Percentiles rank a stretch among this genome's conserved stretches.
Conservation (phyloP, 1,140 invertebrate genomes). For the Drosophila sucinea region DNA sequence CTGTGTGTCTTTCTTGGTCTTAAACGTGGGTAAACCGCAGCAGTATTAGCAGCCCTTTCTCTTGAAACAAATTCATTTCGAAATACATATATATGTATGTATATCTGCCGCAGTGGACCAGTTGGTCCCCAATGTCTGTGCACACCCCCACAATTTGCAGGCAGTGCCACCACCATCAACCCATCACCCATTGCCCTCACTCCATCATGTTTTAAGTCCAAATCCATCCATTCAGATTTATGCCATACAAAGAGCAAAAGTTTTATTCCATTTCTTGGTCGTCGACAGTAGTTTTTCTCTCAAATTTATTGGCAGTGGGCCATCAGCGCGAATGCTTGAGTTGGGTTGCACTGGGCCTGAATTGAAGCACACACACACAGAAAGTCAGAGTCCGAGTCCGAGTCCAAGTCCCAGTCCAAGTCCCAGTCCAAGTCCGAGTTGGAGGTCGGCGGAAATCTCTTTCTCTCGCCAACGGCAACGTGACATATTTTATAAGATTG, state of each 20-base stretch:
- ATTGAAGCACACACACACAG: background rate
- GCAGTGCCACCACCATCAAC: background rate
- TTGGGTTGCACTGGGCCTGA: background rate
- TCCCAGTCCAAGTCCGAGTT: background rate
- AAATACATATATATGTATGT: background rate
- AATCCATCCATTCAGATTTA: constrained; percentile 60
- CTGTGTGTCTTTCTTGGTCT: constrained; percentile 1
- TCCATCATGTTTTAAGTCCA: constrained; percentile 21
- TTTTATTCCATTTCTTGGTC: constrained; percentile 51
- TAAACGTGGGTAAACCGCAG: constrained; percentile 10
- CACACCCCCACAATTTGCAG: constrained; percentile 5
- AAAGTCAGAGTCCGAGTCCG: background rate
- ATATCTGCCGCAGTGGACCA: constrained; percentile 16
- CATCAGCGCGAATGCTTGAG: constrained; percentile 37
- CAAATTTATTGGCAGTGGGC: constrained; percentile 59
- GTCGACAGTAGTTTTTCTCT: constrained; percentile 57
- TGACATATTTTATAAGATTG: constrained; percentile 24
- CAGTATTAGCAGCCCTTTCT: constrained; percentile 18
- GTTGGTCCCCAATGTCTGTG: background rate
- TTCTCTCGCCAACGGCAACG: constrained; percentile 8
- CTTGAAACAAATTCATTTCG: constrained; percentile 18
- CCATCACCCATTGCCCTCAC: background rate
- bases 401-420: too few species aligned
- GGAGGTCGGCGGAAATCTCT: constrained; percentile 4
- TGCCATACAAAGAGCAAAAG: constrained; percentile 59